These are phyloP conservation scores for Peromyscus melanophrys DNA, from an alignment of 2,797 vertebrate species.

Conservation along the genomic window DNA sequence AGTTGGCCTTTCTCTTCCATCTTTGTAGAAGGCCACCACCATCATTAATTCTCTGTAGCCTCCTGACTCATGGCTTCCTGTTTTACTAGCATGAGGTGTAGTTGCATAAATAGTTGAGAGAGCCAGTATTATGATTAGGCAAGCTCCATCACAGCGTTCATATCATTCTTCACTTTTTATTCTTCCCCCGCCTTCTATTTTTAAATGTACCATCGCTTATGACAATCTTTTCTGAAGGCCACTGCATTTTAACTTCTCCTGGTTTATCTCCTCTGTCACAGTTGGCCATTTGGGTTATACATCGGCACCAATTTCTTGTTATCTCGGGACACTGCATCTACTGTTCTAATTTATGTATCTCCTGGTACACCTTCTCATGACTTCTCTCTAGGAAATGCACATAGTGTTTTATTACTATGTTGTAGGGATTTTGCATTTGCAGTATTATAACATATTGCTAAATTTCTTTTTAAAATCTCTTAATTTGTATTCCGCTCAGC, in stretches of 20 bases:
- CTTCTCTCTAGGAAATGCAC: conserved; percentile 35
- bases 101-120: too few relatives aligned
- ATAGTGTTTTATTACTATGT: not conserved
- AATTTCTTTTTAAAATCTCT: not conserved
- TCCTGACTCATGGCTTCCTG: not conserved
- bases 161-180: not conserved
- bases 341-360: not conserved
- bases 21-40: not conserved
- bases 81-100: not conserved
- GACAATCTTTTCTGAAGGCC: not conserved
- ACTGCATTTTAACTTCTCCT: conserved; percentile 6
- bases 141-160: not conserved
- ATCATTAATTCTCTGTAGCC: not conserved
- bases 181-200: conserved; percentile 4
- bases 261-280: not conserved
- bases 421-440: not conserved
- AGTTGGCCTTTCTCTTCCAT: not conserved
- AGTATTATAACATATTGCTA: not conserved
- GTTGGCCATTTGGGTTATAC: not conserved
- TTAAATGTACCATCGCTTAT: not conserved
- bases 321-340: not conserved
- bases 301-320: not conserved
- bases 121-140: not conserved
- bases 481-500: not conserved
- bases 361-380: not conserved